Conservation (phyloP, 1,140 invertebrate genomes). For the Lasaia peninsularis region DNA sequence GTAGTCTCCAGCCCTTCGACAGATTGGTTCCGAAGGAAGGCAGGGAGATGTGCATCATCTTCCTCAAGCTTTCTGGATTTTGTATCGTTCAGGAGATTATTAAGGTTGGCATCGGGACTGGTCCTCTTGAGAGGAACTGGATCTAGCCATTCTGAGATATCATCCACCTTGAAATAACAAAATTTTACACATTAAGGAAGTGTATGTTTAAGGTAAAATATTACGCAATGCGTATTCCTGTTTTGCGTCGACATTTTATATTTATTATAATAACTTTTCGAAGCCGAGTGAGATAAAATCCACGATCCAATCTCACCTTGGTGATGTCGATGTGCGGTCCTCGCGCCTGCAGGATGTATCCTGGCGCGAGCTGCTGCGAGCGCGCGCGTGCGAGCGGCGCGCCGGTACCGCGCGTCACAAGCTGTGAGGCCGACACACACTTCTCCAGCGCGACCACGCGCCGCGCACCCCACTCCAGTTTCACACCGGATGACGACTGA, state of each 20-base stretch:
- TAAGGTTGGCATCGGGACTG: conserved; percentile 43
- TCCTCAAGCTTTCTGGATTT: conserved; percentile 44
- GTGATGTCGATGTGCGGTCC: conserved; percentile 59
- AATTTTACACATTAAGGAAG: conserved; percentile 30
- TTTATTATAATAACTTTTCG: no score
- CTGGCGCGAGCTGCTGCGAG: conserved; percentile 44
- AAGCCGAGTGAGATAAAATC: neutral
- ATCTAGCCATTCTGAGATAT: conserved; percentile 70
- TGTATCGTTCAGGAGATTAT: conserved; percentile 32
- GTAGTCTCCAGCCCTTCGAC: conserved; percentile 62
- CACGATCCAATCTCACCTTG: no score
- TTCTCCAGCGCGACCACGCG: conserved; percentile 44
- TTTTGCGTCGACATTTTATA: no score
- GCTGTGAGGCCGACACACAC: conserved; percentile 60
- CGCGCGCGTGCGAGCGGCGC: conserved; percentile 20
- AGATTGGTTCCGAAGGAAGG: conserved; percentile 69
- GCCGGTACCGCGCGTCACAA: conserved; percentile 25
- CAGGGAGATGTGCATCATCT: conserved; percentile 28
- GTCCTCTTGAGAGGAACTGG: conserved; percentile 48
- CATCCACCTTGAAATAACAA: no score
- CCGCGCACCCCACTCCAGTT: conserved; percentile 18
- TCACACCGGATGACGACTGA: conserved; percentile 47
- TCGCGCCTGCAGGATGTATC: conserved; percentile 61
- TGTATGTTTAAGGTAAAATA: no score
- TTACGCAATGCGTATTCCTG: no score